Base-by-base conservation (phyloP, 2,797 vertebrate species). In the Heliangelus exortis region DNA sequence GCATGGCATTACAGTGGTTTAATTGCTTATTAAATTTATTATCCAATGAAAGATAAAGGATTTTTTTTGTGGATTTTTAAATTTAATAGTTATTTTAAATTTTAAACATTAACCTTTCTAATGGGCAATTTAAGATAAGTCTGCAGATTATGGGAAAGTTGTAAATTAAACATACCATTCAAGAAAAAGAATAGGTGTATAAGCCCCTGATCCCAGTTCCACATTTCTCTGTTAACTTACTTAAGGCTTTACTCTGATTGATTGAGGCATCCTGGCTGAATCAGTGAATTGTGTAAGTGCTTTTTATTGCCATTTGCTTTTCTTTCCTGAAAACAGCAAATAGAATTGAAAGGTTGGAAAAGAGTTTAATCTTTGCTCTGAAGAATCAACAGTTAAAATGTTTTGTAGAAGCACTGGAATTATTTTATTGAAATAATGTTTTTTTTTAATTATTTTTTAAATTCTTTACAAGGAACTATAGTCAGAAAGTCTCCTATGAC, bases 81-180 rank as follows among this genome's bases (percentile, higher is more conserved):
- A 91, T 75, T 48, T 94, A 95, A 93, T 65, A 88, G 66, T 94
- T 86, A 83, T 77, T 96, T 97, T 71, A 87, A 91, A 91, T 83
- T 96, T 97, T 93, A 96, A 97, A 96, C 87, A 92, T 94, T 96
- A 96, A 96, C 96, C 91, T 97, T 95, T 90, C 84, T 93, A 92
- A 89, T 73, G 73, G 87, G 48, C 78, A 92, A 89, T 89, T 94
- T 95, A 73, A 96, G 55, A 81, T 97, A 96, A 97, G 92, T 96
- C 94, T 94, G 75, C 81, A 95, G 97, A 96, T 97, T 97, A 97
- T 76, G 62, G 69, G 45, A 81, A 95, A 96, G 89, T 81, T 81
- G 8, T 61, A 97, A 97, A 89, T 97, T 96, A 97, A 98, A 97
- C 83, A 93, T 71, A 80, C 31, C 43, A 16, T 97, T 96, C 82